Evolutionary conservation across 2,888 invertebrate genomes (phyloP), one percentile per base, ranked within the genome.

Genomic region (Heterodera filipjevi): DNA sequence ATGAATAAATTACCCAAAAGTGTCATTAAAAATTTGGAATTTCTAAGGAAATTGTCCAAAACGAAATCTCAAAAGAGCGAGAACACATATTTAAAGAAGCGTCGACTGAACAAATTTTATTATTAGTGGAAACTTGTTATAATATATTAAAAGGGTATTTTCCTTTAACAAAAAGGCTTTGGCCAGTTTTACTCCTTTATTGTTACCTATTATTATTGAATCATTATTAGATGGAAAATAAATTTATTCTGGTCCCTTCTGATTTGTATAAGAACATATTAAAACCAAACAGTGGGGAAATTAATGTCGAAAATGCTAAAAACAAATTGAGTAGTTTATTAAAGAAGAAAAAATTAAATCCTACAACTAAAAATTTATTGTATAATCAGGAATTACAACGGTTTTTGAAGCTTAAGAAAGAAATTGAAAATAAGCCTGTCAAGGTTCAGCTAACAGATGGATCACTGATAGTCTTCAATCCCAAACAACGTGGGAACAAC

Each of bases 261-360:
- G 77, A 77, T 44, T 30, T 77, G 73, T 77, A 77, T 71, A 72
- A 44, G 8, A n/a, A 49, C n/a, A n/a, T 72, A 49, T 19, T 49
- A 49, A 49, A 49, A 49, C 8, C 49, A 49, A 19, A 49, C 16
- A 49, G 12, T 19, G 49, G 49, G 16, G 49, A 49, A 49, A 49
- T 49, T 49, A 49, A 49, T 49, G 49, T 49, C 8, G 49, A 49
- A 49, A 49, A 49, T 6, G 14, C 49, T 19, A 49, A 49, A 19
- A 49, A 49, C 16, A 19, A 49, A 49, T 49, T 49, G 49, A 3
- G 3, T 3, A 19, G 16, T 49, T 3, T 49, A 14, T 49, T 49
- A 16, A 49, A 49, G 16, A 49, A 49, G 16, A 8, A 14, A 49
- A 49, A 49, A 49, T 16, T 49, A 16, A 19, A 49, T 19, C 3